phyloP scores from a whole-genome alignment of 2,113 vertebrate genomes.

The Pogona vitticeps region DNA sequence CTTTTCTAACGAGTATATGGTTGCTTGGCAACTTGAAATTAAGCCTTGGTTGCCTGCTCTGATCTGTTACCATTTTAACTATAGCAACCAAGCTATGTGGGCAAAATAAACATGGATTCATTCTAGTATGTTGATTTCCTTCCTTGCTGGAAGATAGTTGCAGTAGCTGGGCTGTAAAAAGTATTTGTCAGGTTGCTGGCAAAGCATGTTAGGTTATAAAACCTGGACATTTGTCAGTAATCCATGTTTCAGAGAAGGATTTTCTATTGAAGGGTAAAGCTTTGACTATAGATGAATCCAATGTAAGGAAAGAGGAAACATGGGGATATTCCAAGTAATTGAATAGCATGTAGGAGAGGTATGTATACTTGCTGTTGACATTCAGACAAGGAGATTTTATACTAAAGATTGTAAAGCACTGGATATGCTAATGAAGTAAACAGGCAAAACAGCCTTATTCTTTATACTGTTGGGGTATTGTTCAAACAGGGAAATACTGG shows the following conservation, averaged over 20 bases:
- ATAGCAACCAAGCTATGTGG: background rate
- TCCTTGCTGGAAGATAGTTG: background rate
- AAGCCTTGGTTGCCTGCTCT: background rate
- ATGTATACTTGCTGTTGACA: background rate
- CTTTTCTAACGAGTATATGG: background rate
- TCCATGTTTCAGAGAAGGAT: background rate
- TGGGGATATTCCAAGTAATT: background rate
- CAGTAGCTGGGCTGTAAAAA: background rate
- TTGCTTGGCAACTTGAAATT: slow-evolving; percentile 26
- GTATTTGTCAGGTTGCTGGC: background rate
- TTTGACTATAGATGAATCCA: background rate
- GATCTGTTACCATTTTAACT: accelerated
- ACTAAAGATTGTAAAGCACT: background rate
- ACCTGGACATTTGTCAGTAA: background rate
- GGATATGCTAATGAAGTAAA: background rate
- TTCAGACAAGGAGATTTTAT: background rate
- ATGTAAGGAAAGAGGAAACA: background rate
- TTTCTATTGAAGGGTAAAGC: background rate
- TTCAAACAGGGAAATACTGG: no score
- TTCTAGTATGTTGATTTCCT: background rate
- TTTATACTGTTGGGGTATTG: no score
- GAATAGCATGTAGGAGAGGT: background rate
- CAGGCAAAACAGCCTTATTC: background rate
- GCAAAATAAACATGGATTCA: slow-evolving; percentile 13
- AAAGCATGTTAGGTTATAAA: background rate